Percentiles rank a stretch among this genome's conserved stretches.
Evolutionary conservation across 2,888 invertebrate species (phyloP).

Genomic region (Horisme vitalbata): DNA sequence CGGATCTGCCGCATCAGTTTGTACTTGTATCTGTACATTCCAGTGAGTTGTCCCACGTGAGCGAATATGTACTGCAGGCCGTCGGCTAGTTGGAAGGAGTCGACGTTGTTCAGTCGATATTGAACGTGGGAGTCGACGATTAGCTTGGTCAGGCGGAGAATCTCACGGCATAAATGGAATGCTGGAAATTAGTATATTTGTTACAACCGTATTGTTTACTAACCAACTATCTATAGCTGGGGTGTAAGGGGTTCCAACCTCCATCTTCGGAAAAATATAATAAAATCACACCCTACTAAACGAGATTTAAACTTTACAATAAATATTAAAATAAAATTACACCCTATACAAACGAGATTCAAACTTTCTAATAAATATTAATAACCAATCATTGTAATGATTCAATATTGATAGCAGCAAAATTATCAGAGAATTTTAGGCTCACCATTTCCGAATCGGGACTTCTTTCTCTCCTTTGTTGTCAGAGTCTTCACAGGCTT

Average conservation of each 20-base stretch:
- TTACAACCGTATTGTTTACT: too few relatives aligned
- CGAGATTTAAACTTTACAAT: too few relatives aligned
- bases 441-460: conserved; percentile 95
- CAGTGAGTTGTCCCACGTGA: conserved; percentile 99
- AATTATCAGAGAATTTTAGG: too few relatives aligned
- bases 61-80: conserved; percentile 99
- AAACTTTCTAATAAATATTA: too few relatives aligned
- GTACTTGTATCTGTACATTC: conserved; percentile 99
- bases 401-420: too few relatives aligned
- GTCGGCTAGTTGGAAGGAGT: conserved; percentile 99
- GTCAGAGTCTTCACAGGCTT: conserved; percentile 99
- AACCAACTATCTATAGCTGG: too few relatives aligned
- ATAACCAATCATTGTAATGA: too few relatives aligned
- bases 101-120: conserved; percentile 99
- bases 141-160: conserved; percentile 97
- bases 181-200: conserved; percentile 83
- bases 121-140: conserved; percentile 99
- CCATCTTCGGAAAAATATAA: too few relatives aligned
- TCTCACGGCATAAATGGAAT: conserved; percentile 99
- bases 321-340: too few relatives aligned
- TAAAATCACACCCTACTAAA: too few relatives aligned
- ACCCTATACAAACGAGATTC: too few relatives aligned
- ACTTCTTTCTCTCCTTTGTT: conserved; percentile 99
- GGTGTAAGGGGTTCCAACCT: too few relatives aligned
- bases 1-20: conserved; percentile 99